Evolutionary conservation across 2,888 invertebrate genomes (phyloP).

Genomic region (Tiliacea aurago): DNA sequence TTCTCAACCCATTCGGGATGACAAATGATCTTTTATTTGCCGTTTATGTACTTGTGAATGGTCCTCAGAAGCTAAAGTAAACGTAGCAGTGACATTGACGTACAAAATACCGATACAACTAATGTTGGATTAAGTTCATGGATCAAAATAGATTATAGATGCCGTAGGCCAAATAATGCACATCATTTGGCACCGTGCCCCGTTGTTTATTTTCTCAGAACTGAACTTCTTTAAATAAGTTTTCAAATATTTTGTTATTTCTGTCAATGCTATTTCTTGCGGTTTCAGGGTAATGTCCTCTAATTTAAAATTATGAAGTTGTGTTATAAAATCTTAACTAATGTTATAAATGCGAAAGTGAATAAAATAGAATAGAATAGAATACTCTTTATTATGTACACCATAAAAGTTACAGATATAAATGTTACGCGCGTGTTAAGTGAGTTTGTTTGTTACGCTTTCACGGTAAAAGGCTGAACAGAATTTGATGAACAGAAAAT

Average conservation of each 20-base stretch:
- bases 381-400: too few relatives aligned
- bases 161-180: conserved; percentile 53
- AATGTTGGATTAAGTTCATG: conserved; percentile 54
- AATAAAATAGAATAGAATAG: too few relatives aligned
- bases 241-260: conserved; percentile 30
- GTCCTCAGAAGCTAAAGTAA: not conserved
- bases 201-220: conserved; percentile 54
- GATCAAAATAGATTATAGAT: conserved; percentile 52
- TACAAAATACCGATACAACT: conserved; percentile 53
- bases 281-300: conserved; percentile 43
- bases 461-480: too few relatives aligned
- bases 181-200: conserved; percentile 58
- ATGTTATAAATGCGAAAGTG: too few relatives aligned
- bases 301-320: not conserved
- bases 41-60: not conserved
- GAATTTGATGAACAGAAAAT: too few relatives aligned
- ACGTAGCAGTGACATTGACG: conserved; percentile 56
- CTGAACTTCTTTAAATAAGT: conserved; percentile 64
- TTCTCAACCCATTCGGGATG: not conserved
- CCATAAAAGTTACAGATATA: too few relatives aligned
- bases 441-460: too few relatives aligned
- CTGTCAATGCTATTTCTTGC: conserved; percentile 23
- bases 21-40: not conserved
- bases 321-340: not conserved
- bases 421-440: too few relatives aligned